These are phyloP conservation scores for Theodoxus fluviatilis DNA, from an alignment of 2,888 invertebrate species.

Conservation along the genomic window DNA sequence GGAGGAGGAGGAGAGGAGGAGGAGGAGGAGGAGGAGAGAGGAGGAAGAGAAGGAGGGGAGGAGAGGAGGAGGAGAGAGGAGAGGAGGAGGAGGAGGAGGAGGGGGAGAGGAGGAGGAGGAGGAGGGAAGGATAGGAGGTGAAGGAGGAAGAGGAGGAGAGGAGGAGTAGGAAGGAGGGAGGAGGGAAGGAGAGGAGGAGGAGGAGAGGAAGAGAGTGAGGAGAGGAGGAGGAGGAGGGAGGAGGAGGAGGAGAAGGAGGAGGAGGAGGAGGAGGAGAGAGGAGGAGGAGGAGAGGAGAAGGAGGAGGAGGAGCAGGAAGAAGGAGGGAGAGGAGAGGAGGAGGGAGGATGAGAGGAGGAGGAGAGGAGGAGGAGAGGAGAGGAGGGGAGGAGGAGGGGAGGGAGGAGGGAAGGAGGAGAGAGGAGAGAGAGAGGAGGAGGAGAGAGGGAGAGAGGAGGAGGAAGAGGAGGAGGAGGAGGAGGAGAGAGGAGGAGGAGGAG, in stretches of 20 bases:
- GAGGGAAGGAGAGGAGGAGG: not conserved
- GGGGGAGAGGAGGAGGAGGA: too few relatives aligned
- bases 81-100: too few relatives aligned
- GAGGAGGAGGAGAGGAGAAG: not conserved
- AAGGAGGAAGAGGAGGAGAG: too few relatives aligned
- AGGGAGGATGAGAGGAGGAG: not conserved
- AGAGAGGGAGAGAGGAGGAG: not conserved
- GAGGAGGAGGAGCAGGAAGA: constrained; percentile 6
- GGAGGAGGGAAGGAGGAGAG: not conserved
- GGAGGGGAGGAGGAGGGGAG: not conserved
- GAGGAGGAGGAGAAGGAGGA: not conserved
- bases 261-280: not conserved
- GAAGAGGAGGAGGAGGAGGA: too few relatives aligned
- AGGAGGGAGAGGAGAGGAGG: constrained; percentile 19
- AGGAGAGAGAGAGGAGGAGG: not conserved
- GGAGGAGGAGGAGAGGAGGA: not conserved
- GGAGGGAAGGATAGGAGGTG: too few relatives aligned
- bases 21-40: not conserved
- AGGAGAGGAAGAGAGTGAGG: not conserved
- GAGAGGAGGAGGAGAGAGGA: not conserved
- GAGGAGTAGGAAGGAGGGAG: too few relatives aligned
- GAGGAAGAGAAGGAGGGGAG: not conserved
- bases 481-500: not conserved
- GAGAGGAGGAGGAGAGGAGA: not conserved
- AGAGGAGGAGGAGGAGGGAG: not conserved